phyloP scores from a whole-genome alignment of 2,888 invertebrate genomes.

The Tipula unca region DNA sequence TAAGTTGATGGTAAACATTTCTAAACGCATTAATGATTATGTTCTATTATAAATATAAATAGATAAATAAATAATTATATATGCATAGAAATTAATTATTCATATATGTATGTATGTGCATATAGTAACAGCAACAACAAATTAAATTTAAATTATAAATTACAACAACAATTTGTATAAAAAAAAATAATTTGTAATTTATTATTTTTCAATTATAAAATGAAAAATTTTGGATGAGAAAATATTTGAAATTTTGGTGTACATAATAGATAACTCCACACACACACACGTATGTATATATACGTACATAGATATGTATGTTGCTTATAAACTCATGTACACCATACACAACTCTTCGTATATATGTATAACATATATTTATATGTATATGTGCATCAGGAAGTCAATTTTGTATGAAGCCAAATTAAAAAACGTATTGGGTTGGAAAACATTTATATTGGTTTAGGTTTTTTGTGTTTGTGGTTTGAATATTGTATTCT shows the following conservation, averaged over 20 bases:
- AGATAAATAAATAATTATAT: neutral
- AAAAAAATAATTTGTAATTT: neutral
- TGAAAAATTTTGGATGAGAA: neutral
- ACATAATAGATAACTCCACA: neutral
- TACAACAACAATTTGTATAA: neutral
- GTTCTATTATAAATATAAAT: neutral
- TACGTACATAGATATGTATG: neutral
- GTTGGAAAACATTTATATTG: neutral
- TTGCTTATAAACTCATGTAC: neutral
- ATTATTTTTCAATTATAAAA: neutral
- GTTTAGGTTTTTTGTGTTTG: neutral
- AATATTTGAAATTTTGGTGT: neutral
- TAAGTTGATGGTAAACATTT: conserved; percentile 14
- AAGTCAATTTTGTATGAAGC: neutral
- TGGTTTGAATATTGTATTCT: neutral
- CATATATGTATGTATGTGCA: neutral
- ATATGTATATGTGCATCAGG: neutral
- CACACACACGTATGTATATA: neutral
- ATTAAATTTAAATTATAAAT: neutral
- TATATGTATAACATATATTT: too few relatives aligned
- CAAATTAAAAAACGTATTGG: neutral
- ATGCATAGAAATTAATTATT: neutral
- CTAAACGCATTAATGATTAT: neutral
- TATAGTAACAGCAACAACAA: neutral
- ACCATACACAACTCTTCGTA: neutral